Evolutionary conservation across 2,888 invertebrate species (phyloP), one percentile per base, ranked within the genome.

Genomic region (Spodoptera exigua): DNA sequence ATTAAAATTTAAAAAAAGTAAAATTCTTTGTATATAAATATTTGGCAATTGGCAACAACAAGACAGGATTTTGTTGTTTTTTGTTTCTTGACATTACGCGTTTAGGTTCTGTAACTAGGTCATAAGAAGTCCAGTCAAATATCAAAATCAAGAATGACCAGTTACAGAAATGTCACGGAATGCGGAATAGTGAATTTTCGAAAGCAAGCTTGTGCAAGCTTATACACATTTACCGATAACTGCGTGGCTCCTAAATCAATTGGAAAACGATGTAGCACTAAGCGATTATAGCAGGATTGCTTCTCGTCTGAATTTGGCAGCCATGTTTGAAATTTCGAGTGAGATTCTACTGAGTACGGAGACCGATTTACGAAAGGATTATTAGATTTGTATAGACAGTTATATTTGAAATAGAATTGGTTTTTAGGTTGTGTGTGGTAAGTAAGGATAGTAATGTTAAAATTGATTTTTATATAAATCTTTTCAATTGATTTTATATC

Each of bases 241-340:
- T 27, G 21, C 46, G 35, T 32, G 34, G 34, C 17, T 51, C 60
- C 39, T 58, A 54, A 57, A 73, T 51, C 60, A 58, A 61, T 74
- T 61, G 56, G 61, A 54, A 70, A 56, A 52, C 67, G 45, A 35
- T 53, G 65, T 57, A 69, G 43, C 54, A 40, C 34, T 21, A 37
- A 45, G 44, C 44, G 54, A 70, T 71, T 57, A 53, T 47, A 58
- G 39, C 35, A 47, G 57, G 37, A 65, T 60, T 47, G 52, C 48
- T 61, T 39, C 48, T 36, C 67, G 60, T 49, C 48, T 21, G 48
- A 68, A 71, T 68, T 66, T 44, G 17, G 32, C 36, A 52, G 44
- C 27, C 16, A 45, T 41, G 67, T 45, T 49, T 70, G 72, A 46
- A 67, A 66, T 59, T 67, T 48, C 40, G 37, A 37, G 49, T 14